phyloP scores from a whole-genome alignment of 2,888 invertebrate genomes.

The Neocrepidodera transversa region DNA sequence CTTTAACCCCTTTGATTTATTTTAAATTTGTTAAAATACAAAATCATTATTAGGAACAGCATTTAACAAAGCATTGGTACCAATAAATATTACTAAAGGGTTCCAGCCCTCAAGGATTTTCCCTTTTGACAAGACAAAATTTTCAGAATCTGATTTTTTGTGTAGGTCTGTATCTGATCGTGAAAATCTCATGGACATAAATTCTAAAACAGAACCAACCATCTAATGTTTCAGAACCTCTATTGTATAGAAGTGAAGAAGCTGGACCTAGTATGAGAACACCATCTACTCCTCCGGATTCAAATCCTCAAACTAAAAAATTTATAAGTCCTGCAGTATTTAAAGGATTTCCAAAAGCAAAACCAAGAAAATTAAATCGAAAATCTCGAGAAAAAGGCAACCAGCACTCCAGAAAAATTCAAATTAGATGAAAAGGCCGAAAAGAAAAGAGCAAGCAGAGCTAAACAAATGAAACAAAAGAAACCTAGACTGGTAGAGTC shows the following conservation, averaged over 20 bases:
- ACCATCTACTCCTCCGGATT: background rate
- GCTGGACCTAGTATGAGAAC: background rate
- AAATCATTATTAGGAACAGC: slow-evolving; percentile 38
- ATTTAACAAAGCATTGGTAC: slow-evolving; percentile 34
- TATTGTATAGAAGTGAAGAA: background rate
- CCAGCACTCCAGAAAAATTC: slow-evolving; percentile 12
- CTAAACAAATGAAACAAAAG: slow-evolving; percentile 7
- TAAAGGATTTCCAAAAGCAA: background rate
- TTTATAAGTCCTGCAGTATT: background rate
- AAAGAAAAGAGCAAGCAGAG: background rate
- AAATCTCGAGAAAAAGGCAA: slow-evolving; percentile 8
- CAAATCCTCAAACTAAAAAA: background rate
- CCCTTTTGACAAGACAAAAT: background rate
- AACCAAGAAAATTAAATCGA: slow-evolving; percentile 10
- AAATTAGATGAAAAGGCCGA: slow-evolving; percentile 3
- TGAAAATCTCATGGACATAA: background rate
- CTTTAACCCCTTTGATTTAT: no score
- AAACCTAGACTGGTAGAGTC: background rate
- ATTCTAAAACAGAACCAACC: background rate
- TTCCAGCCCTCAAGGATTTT: slow-evolving; percentile 34
- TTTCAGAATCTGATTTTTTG: background rate
- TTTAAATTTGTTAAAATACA: no score
- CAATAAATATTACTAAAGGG: no score
- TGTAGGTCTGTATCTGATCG: background rate
- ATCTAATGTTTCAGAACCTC: background rate